Evolutionary conservation across 2,797 vertebrate species (phyloP).

Genomic region (Neostethus bicornis): DNA sequence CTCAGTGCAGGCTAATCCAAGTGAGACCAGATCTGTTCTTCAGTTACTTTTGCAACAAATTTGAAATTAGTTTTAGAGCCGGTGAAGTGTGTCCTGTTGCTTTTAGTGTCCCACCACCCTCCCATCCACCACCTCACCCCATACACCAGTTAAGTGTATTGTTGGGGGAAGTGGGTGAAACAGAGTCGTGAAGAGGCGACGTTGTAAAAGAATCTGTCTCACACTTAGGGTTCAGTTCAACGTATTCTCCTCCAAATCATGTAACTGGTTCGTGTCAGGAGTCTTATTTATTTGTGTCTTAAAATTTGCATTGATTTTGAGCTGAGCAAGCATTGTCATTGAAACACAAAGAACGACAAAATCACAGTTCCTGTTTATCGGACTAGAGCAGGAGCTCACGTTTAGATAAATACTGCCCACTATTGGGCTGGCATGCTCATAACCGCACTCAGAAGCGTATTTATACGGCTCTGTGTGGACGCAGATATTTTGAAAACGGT

Average conservation of each 20-base stretch:
- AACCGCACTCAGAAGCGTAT: too few species aligned
- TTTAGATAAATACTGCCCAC: too few species aligned
- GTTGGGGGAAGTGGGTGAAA: conserved; percentile 24
- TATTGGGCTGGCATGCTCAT: too few species aligned
- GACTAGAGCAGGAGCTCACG: too few species aligned
- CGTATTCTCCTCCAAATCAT: conserved; percentile 39
- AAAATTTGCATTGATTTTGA: too few species aligned
- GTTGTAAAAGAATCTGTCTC: conserved; percentile 25
- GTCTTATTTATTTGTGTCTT: too few species aligned
- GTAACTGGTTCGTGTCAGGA: conserved; percentile 57
- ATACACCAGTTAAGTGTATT: conserved; percentile 66
- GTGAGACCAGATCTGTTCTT: conserved; percentile 71
- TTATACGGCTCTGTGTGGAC: too few species aligned
- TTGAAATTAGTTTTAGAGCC: conserved; percentile 76
- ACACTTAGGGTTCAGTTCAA: conserved; percentile 46
- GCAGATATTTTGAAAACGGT: too few species aligned
- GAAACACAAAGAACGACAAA: too few species aligned
- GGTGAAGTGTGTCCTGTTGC: conserved; percentile 68
- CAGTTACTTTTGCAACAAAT: conserved; percentile 67
- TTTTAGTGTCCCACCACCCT: conserved; percentile 72
- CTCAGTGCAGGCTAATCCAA: conserved; percentile 70
- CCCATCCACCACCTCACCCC: too few species aligned
- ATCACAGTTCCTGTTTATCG: too few species aligned
- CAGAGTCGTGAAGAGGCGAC: conserved; percentile 21
- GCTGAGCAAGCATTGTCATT: too few species aligned